phyloP scores from a whole-genome alignment of 2,797 vertebrate genomes.

The Hoplostethus mediterraneus region DNA sequence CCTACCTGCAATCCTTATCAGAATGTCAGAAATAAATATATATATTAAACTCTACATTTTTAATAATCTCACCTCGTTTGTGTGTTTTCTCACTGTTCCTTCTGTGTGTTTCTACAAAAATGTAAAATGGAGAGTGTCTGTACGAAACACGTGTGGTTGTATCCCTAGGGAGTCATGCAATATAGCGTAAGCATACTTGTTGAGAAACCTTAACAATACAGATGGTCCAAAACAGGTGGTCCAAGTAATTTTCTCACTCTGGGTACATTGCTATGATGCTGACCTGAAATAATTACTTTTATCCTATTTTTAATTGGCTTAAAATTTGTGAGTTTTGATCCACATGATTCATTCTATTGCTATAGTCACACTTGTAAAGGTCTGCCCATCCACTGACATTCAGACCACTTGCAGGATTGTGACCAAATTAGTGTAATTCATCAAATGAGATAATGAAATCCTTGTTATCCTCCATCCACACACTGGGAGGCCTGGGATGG shows the following conservation, averaged over 20 bases:
- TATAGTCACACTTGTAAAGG: background rate
- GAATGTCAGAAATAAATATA: constrained; percentile 88
- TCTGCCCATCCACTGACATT: background rate
- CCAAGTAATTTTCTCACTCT: background rate
- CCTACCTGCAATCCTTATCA: constrained; percentile 88
- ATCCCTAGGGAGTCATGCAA: background rate
- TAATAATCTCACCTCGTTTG: constrained; percentile 74
- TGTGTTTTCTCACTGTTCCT: constrained; percentile 53
- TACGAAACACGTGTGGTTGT: background rate
- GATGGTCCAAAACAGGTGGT: background rate
- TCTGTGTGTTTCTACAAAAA: constrained; percentile 13
- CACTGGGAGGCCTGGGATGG: constrained; percentile 1
- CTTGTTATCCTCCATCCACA: background rate
- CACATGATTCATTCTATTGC: background rate
- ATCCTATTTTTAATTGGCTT: background rate
- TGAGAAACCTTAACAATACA: background rate
- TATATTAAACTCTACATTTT: constrained; percentile 90
- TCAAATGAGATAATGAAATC: background rate
- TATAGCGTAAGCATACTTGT: background rate
- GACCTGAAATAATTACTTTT: background rate
- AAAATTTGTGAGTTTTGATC: background rate
- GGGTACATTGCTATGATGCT: background rate
- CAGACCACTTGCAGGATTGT: background rate
- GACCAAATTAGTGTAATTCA: background rate
- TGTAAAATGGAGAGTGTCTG: background rate